Evolutionary conservation across 2,797 vertebrate species (phyloP).

Genomic region (Chelmon rostratus): DNA sequence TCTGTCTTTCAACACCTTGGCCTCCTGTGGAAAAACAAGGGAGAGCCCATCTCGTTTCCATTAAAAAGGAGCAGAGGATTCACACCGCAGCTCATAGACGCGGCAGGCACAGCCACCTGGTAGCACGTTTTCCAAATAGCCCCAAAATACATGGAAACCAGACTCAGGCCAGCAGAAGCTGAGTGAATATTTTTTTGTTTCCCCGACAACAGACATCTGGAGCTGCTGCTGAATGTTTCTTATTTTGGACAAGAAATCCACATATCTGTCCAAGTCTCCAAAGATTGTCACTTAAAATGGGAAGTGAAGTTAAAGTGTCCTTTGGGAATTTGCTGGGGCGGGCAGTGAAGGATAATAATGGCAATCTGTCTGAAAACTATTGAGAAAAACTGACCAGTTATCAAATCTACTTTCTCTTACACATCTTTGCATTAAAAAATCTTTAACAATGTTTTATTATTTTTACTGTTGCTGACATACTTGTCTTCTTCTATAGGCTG

Average conservation of each 20-base stretch:
- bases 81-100: conserved; percentile 41
- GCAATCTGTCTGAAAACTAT: conserved; percentile 4
- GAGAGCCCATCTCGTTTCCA: conserved; percentile 45
- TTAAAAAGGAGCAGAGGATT: conserved; percentile 43
- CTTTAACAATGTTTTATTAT: not conserved
- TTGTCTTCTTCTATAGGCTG: conserved; percentile 18
- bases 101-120: conserved; percentile 40
- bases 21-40: conserved; percentile 23
- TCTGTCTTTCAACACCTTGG: conserved; percentile 23
- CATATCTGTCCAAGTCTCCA: conserved; percentile 53
- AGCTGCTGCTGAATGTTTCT: conserved; percentile 48
- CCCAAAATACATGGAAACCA: conserved; percentile 31
- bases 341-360: conserved; percentile 16
- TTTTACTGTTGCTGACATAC: not conserved
- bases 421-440: not conserved
- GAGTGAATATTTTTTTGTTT: conserved; percentile 51
- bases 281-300: conserved; percentile 58
- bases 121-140: conserved; percentile 49
- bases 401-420: not conserved
- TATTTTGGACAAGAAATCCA: conserved; percentile 57
- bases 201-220: conserved; percentile 56
- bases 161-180: conserved; percentile 6
- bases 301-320: conserved; percentile 46
- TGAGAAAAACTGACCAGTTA: conserved; percentile 7
- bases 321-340: conserved; percentile 30